These are phyloP conservation scores for Bombyx mandarina DNA, from an alignment of 1,140 invertebrate genomes.

Conservation along the genomic window DNA sequence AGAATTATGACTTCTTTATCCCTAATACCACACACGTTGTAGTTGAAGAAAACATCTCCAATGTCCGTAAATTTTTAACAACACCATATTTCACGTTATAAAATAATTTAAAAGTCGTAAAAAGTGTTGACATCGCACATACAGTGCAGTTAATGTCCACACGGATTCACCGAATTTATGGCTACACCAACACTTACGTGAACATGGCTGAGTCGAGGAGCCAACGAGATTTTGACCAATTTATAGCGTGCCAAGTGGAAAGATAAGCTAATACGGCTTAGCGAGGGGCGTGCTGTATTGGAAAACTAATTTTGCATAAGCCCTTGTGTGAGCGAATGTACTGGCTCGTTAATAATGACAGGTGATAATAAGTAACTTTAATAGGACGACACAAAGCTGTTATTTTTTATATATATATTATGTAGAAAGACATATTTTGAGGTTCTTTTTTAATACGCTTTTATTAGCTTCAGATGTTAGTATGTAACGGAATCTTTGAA, in stretches of 20 bases:
- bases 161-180: conserved; percentile 3
- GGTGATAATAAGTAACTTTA: not conserved
- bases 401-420: no score
- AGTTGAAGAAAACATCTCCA: no score
- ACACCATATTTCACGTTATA: not conserved
- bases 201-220: conserved; percentile 51
- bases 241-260: conserved; percentile 68
- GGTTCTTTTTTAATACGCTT: no score
- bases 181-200: conserved; percentile 40
- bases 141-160: no score
- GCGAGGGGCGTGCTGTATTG: conserved; percentile 42
- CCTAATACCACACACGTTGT: no score
- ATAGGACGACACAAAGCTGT: no score
- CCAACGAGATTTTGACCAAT: conserved; percentile 68
- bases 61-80: not conserved
- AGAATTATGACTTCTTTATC: no score
- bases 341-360: conserved; percentile 5
- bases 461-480: no score
- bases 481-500: no score
- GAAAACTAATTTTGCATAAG: conserved; percentile 66
- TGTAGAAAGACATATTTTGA: no score
- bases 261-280: conserved; percentile 65
- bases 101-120: no score
- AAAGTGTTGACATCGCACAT: no score
- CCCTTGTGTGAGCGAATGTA: conserved; percentile 8